Base-by-base conservation (phyloP, 2,113 vertebrate species). In the Urocitellus parryii region DNA sequence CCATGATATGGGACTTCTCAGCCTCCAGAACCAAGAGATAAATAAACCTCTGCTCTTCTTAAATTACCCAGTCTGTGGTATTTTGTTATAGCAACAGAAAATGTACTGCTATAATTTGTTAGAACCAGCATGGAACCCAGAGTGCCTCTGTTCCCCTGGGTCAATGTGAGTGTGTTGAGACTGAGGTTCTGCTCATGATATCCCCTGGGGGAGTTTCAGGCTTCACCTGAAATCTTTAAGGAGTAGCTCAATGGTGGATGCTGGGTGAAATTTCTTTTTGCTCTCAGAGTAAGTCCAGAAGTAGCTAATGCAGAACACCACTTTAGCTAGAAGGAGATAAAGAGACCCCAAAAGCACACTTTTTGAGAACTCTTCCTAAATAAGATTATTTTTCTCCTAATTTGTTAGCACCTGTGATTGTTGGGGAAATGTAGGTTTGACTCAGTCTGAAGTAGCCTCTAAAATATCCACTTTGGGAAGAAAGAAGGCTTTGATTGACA, bases 91-190 rank as follows among this genome's bases (percentile, higher is more conserved):
- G 34, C 53, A 81, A n/a, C 78, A 58, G 53, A 81, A 56, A 58
- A 25, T 13, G 56, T 8, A 17, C n/a, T 25, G 32, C 29, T 17
- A 76, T 18, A 42, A 18, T 18, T 14, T 56, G 4, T 91, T 58
- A 16, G 25, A 84, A 73, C 16, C 53, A 58, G 13, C 58, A 24
- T 37, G 39, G 48, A 67, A 5, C 34, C 11, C 39, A 12, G 18
- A 14, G 4, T 51, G 2, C 34, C 51, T 51, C 25, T 8, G 37
- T 39, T 48, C 37, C 13, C 25, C 22, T 6, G 34, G 34, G 56
- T 51, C 63, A 39, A 0, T 0, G 6, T 18, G 53, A 37, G 22
- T 12, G 27, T 17, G 1, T 14, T 0, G 29, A 45, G 17, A 2
- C 27, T 34, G 11, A 4, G 32, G n/a, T 16, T 48, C 48, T 45